Base-by-base conservation (phyloP, 2,113 vertebrate species). In the Tursiops truncatus region DNA sequence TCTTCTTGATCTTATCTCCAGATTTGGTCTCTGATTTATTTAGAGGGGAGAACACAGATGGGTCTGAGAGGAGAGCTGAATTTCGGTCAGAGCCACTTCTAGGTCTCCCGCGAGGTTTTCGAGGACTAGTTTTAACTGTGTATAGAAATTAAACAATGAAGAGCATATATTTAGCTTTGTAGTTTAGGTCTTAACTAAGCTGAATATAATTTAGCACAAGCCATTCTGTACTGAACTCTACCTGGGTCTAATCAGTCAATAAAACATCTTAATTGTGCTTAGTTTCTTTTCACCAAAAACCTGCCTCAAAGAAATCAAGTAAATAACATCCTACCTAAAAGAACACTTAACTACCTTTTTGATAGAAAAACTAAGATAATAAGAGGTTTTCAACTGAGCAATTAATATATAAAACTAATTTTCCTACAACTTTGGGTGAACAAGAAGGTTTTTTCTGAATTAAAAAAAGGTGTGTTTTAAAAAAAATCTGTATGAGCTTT, bases 1-100 rank as follows among this genome's bases (percentile, higher is more conserved):
- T 98, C 98, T 99, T 99, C 98, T 99, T 99, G 41, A 99, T 98
- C 96, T 99, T 99, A 81, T 99, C 99, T 97, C 98, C 98, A 85
- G 99, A 98, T 95, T 98, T 98, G 97, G 97, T 98, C 95, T 99
- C 99, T 89, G 99, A 98, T 98, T 99, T 99, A 79, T 96, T 99
- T 23, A 98, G 98, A 81, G 99, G 98, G 93, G 98, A 98, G 92
- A 98, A 98, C 63, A 98, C 98, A 12, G 98, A 97, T 0, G 98
- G 98, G 89, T 99, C 98, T 88, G 99, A 98, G 31, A 98, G 98
- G 20, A 98, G 92, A n/a, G 98, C 95, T 79, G 99, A 98, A 85
- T 98, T 99, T 82, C 98, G 98, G 95, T 99, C 98, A 91, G 98
- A 98, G 91, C 98, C 98, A 96, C 98, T 99, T 79, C 99, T 98